Base-by-base conservation (phyloP, 1,140 invertebrate genomes). In the Drosophila ohnishii region DNA sequence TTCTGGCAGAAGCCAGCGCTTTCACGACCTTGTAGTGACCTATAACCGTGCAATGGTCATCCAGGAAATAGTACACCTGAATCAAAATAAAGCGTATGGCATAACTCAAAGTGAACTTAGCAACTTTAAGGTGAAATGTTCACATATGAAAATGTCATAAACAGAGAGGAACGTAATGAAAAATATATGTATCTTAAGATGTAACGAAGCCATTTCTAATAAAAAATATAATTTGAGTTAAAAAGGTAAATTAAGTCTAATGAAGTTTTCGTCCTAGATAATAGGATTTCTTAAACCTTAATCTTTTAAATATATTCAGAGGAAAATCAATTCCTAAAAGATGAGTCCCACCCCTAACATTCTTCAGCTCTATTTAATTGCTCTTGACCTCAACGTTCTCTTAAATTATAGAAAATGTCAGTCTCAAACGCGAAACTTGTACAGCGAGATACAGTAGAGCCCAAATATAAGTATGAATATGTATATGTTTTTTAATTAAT, bases 391-490 rank as follows among this genome's bases (percentile, higher is more conserved):
- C 19, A 14, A 51, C 10, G 37, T 48, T 58, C 7, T 3, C 2
- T 10, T 44, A 8, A 44, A 78, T 78, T 78, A 60, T 16, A 32
- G 16, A 0, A n/a, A 37, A 22, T 73, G 75, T 65, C 76, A 61
- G 40, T 78, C 51, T n/a, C 8, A 37, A 42, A 42, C 8, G 13
- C 56, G 1, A 57, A 25, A 5, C 13, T 22, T 9, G 8, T 25
- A 25, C 13, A n/a, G 9, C 3, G 5, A 28, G n/a, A 1, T 50
- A 60, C 58, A 48, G 58, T 50, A 22, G 19, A 60, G 13, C 40
- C 32, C 14, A 40, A 5, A 5, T 22, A 22, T 22, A n/a, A n/a
- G 6, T 6, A 6, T n/a, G n/a, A 2, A n/a, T 39, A 5, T 7
- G 14, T 39, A 4, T 2, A 16, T 30, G 9, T n/a, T 9, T 32